A percentile compares a stretch with the other conserved stretches of the same genome.
These are phyloP conservation scores for Drosophila kurseongensis DNA, from an alignment of 1,140 invertebrate species.

Conservation along the genomic window DNA sequence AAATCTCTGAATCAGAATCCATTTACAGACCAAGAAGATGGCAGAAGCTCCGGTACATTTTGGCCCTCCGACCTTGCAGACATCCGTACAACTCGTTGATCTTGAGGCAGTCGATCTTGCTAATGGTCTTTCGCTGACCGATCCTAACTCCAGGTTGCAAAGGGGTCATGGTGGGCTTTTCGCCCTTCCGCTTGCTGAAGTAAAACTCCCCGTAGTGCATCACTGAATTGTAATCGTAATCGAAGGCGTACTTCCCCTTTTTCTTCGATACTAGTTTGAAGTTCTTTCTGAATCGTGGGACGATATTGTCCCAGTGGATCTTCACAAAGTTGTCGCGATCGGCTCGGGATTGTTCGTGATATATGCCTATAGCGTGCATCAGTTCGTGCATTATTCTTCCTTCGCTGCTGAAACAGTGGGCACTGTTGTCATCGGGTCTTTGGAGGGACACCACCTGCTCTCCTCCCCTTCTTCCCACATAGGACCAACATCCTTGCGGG, in stretches of 20 bases:
- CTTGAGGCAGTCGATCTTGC: conserved; percentile 89
- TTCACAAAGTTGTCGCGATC: conserved; percentile 92
- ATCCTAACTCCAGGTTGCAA: conserved; percentile 85
- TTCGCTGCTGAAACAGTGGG: conserved; percentile 88
- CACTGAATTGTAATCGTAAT: conserved; percentile 90
- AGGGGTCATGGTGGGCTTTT: conserved; percentile 86
- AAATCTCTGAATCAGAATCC: neutral
- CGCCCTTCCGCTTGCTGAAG: conserved; percentile 84
- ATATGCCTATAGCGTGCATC: conserved; percentile 93
- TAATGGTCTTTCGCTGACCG: conserved; percentile 88
- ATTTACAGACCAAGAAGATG: conserved; percentile 86
- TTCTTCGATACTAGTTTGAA: conserved; percentile 89
- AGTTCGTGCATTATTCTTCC: conserved; percentile 93
- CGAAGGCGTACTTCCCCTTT: conserved; percentile 88
- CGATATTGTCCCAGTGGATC: conserved; percentile 91
- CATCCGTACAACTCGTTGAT: conserved; percentile 90
- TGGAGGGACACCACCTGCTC: conserved; percentile 81
- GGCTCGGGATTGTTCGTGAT: conserved; percentile 93
- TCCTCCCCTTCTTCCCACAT: conserved; percentile 89
- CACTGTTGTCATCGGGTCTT: conserved; percentile 87
- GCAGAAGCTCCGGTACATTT: conserved; percentile 88
- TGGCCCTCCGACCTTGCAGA: conserved; percentile 82
- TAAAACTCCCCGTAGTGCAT: conserved; percentile 90
- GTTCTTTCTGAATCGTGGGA: conserved; percentile 87
- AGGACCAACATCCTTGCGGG: conserved; percentile 92